Evolutionary conservation across 2,888 invertebrate species (phyloP).

Genomic region (Galerucella pusilla): DNA sequence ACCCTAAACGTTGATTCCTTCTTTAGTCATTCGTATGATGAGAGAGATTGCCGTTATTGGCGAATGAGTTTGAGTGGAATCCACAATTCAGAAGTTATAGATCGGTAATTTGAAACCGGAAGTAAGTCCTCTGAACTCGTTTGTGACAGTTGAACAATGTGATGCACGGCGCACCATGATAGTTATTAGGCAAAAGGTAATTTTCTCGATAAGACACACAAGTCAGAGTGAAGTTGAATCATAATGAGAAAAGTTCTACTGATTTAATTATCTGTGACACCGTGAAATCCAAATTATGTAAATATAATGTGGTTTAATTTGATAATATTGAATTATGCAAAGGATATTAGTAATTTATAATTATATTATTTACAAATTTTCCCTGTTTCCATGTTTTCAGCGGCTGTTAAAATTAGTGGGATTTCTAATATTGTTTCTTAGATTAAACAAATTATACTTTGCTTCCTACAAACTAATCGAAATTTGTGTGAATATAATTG

Average conservation of each 20-base stretch:
- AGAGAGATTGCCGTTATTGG: slow-evolving; percentile 32
- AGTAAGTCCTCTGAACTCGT: slow-evolving; percentile 34
- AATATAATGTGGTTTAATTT: slow-evolving; percentile 57
- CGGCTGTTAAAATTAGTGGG: slow-evolving; percentile 2
- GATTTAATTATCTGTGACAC: slow-evolving; percentile 58
- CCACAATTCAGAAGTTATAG: slow-evolving; percentile 35
- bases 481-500: background rate
- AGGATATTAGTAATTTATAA: slow-evolving; percentile 46
- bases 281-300: slow-evolving; percentile 58
- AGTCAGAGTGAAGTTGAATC: slow-evolving; percentile 48
- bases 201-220: slow-evolving; percentile 51
- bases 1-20: background rate
- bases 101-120: slow-evolving; percentile 37
- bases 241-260: slow-evolving; percentile 58
- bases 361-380: slow-evolving; percentile 26
- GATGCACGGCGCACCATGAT: slow-evolving; percentile 34
- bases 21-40: slow-evolving; percentile 16
- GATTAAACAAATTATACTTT: background rate
- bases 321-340: slow-evolving; percentile 56
- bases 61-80: slow-evolving; percentile 30
- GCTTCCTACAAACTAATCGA: background rate
- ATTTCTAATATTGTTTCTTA: background rate
- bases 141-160: slow-evolving; percentile 38
- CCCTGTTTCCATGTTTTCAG: slow-evolving; percentile 3
- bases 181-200: slow-evolving; percentile 43